Conservation (phyloP, 2,888 invertebrate species). For the Meganola albula region DNA sequence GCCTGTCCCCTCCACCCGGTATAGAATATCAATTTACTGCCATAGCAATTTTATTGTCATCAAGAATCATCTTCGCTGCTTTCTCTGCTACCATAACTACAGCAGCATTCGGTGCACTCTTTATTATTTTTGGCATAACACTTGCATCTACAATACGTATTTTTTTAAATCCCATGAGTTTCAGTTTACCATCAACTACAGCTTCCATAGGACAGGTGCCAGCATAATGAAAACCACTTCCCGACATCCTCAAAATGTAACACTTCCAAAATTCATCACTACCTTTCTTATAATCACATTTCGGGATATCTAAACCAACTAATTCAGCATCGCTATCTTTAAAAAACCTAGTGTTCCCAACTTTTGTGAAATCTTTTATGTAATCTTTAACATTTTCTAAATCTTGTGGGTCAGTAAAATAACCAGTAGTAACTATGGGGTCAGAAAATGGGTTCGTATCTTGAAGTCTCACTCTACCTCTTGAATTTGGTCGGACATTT, state of each 20-base stretch:
- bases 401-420: conserved; percentile 13
- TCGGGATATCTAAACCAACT: conserved; percentile 17
- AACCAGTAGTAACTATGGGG: conserved; percentile 23
- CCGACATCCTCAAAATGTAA: conserved; percentile 45
- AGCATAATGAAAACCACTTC: conserved; percentile 82
- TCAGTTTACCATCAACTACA: conserved; percentile 80
- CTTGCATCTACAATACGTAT: conserved; percentile 35
- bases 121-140: conserved; percentile 68
- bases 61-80: conserved; percentile 13
- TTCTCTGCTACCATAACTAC: conserved; percentile 19
- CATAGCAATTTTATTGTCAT: no score
- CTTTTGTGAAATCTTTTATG: conserved; percentile 22
- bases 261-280: conserved; percentile 33
- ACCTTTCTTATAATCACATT: conserved; percentile 21
- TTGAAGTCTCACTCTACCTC: conserved; percentile 29
- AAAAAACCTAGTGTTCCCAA: conserved; percentile 28
- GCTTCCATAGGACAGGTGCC: conserved; percentile 86
- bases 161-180: conserved; percentile 21
- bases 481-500: conserved; percentile 50
- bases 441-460: conserved; percentile 25
- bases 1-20: no score
- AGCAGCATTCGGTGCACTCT: conserved; percentile 77
- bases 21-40: no score
- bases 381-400: conserved; percentile 13
- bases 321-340: conserved; percentile 22